phyloP scores from a whole-genome alignment of 2,797 vertebrate species.

The Hapalemur alaotrensis region DNA sequence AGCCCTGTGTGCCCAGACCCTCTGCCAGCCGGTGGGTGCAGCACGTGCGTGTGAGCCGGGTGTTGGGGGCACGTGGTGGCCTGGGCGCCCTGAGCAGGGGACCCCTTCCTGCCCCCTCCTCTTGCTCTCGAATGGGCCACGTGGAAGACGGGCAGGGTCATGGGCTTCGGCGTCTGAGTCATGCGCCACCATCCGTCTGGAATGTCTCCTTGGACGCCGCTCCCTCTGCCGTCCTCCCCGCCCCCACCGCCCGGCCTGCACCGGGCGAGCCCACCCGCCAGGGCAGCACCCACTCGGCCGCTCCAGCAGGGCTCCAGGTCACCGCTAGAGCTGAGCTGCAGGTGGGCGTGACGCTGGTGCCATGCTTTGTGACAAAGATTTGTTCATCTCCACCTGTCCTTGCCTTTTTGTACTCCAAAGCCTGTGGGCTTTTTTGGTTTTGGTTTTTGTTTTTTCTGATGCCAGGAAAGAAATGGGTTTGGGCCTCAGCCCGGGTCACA shows the following conservation, averaged over 20 bases:
- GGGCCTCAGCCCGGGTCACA: background rate
- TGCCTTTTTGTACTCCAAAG: background rate
- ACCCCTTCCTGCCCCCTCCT: background rate
- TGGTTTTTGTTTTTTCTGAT: background rate
- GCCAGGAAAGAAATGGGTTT: background rate
- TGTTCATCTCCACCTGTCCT: background rate
- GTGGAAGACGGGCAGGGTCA: background rate
- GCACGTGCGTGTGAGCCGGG: accelerated
- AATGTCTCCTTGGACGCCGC: background rate
- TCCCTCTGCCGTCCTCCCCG: background rate
- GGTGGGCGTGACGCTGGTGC: background rate
- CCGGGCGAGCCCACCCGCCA: too few species aligned
- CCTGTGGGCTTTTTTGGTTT: background rate
- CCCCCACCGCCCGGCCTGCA: background rate
- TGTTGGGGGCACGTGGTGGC: background rate
- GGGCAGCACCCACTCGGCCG: too few species aligned
- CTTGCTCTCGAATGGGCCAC: background rate
- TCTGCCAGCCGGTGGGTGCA: background rate
- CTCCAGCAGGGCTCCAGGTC: background rate
- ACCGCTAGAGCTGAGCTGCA: background rate
- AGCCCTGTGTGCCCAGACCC: background rate
- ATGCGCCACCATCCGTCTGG: background rate
- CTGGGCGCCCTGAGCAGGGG: accelerated
- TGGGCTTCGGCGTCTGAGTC: background rate
- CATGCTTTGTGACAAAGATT: background rate